phyloP scores from a whole-genome alignment of 1,140 invertebrate species.

The Lasioglossum albipes region DNA sequence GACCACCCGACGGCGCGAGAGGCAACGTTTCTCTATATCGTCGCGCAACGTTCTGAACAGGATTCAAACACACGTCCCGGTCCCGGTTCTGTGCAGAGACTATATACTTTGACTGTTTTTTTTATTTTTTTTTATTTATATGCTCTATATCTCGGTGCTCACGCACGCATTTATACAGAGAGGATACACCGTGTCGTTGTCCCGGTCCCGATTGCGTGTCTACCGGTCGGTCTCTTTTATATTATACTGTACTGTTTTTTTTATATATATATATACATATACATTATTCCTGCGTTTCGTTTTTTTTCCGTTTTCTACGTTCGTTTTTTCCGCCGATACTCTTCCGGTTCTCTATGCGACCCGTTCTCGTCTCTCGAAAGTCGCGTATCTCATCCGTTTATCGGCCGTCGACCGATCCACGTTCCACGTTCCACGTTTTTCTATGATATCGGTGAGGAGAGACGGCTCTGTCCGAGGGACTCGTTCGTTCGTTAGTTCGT shows the following conservation, averaged over 20 bases:
- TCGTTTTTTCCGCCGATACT: conserved; percentile 27
- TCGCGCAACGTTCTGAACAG: conserved; percentile 22
- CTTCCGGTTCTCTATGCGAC: conserved; percentile 18
- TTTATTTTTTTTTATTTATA: too few species aligned
- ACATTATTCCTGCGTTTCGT: conserved; percentile 7
- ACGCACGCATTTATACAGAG: conserved; percentile 10
- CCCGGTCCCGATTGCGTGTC: conserved; percentile 27
- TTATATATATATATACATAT: too few species aligned
- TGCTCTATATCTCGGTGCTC: conserved; percentile 26
- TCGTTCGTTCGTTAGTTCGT: conserved; percentile 7
- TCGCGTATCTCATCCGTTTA: conserved; percentile 32
- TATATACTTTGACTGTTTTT: background rate
- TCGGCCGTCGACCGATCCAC: conserved; percentile 20
- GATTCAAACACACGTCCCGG: conserved; percentile 28
- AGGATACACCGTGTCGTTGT: background rate
- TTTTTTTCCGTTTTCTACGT: conserved; percentile 35
- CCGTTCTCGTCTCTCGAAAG: conserved; percentile 38
- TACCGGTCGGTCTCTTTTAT: conserved; percentile 15
- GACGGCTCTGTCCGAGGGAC: conserved; percentile 46
- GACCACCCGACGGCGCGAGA: conserved; percentile 45
- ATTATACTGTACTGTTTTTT: background rate
- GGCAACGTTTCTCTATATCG: conserved; percentile 23
- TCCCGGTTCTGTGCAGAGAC: conserved; percentile 13
- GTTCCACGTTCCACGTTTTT: background rate
- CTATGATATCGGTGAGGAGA: conserved; percentile 17